phyloP scores from a whole-genome alignment of 2,888 invertebrate genomes.

The Pardosa pseudoannulata region DNA sequence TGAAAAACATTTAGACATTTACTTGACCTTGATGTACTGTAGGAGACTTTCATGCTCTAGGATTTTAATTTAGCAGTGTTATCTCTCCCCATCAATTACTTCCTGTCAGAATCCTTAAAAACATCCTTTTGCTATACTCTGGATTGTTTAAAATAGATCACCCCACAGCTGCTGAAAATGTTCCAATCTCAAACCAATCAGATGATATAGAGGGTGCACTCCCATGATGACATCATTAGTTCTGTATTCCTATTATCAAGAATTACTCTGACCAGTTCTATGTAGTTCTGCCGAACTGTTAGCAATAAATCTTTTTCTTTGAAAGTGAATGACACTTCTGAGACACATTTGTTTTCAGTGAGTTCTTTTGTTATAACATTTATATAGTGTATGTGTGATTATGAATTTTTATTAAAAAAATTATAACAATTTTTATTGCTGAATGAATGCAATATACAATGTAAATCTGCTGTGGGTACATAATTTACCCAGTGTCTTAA shows the following conservation, averaged over 20 bases:
- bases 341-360: background rate
- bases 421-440: no score
- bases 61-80: conserved; percentile 38
- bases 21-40: conserved; percentile 31
- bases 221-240: conserved; percentile 41
- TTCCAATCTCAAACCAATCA: conserved; percentile 22
- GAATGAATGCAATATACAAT: no score
- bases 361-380: background rate
- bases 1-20: no score
- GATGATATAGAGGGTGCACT: conserved; percentile 7
- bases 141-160: conserved; percentile 38
- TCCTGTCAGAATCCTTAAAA: conserved; percentile 58
- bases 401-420: background rate
- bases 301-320: conserved; percentile 30
- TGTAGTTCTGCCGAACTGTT: background rate
- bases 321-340: conserved; percentile 61
- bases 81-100: conserved; percentile 42
- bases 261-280: background rate
- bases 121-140: conserved; percentile 48
- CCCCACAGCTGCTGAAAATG: conserved; percentile 16
- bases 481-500: no score
- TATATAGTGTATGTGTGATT: background rate
- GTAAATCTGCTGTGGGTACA: no score
- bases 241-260: background rate
- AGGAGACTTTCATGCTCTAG: conserved; percentile 44